phyloP scores from a whole-genome alignment of 2,888 invertebrate species.

The Nematopogon swammerdamellus region DNA sequence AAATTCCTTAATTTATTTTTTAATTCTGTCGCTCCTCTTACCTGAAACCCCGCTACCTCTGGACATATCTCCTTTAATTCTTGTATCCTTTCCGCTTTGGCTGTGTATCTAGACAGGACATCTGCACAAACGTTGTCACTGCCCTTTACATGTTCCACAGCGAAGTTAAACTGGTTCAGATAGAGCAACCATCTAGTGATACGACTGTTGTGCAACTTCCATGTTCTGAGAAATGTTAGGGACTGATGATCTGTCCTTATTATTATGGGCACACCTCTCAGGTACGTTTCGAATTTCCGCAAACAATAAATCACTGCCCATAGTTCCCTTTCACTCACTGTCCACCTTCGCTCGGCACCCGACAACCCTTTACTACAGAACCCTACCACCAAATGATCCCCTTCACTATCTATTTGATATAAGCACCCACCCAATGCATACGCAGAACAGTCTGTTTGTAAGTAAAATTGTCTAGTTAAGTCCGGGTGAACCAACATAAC shows the following conservation, averaged over 20 bases:
- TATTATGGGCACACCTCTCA: conserved; percentile 12
- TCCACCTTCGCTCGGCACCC: conserved; percentile 12
- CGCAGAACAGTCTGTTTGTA: conserved; percentile 12
- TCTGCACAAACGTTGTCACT: too few species aligned
- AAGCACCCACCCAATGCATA: conserved; percentile 10
- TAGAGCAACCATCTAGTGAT: conserved; percentile 13
- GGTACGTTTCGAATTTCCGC: conserved; percentile 15
- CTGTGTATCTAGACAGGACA: too few species aligned
- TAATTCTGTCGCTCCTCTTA: too few species aligned
- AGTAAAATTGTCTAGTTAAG: conserved; percentile 9
- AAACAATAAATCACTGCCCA: conserved; percentile 13
- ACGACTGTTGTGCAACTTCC: conserved; percentile 13
- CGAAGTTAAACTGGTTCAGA: conserved; percentile 14
- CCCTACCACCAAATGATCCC: conserved; percentile 9
- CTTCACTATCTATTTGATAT: conserved; percentile 10
- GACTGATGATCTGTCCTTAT: conserved; percentile 15
- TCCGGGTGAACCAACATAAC: conserved; percentile 10
- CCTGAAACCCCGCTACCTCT: too few species aligned
- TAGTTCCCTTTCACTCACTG: conserved; percentile 15
- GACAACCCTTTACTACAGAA: conserved; percentile 12
- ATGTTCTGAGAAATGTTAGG: conserved; percentile 12
- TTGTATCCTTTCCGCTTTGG: too few species aligned
- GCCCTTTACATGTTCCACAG: too few species aligned
- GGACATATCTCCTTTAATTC: too few species aligned
- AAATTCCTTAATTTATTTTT: too few species aligned